A percentile compares a stretch with the other conserved stretches of the same genome.
Evolutionary conservation across 2,797 vertebrate genomes (phyloP).

Genomic region (Myiotriccus ornatus): DNA sequence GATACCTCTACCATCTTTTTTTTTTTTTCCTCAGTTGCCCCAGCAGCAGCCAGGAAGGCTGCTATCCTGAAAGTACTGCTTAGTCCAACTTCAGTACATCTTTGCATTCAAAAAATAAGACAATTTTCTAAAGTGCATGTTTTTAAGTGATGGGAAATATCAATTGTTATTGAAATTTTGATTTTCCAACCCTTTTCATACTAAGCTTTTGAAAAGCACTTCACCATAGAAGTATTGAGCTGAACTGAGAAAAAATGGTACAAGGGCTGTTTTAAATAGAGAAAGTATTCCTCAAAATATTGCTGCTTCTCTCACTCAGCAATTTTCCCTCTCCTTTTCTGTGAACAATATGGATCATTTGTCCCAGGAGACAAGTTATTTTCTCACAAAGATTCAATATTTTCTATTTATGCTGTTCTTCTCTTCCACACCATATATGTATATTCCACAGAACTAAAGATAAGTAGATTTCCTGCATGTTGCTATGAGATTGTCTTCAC

Average conservation of each 20-base stretch:
- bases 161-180: constrained; percentile 3
- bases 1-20: neutral
- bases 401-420: neutral
- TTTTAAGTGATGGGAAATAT: neutral
- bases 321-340: neutral
- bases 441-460: neutral
- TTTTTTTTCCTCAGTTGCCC: neutral
- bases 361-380: neutral
- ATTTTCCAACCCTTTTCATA: neutral
- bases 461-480: neutral
- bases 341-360: neutral
- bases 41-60: neutral
- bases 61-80: neutral
- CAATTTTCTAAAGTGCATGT: neutral
- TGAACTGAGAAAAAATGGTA: neutral
- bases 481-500: neutral
- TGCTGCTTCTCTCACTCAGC: neutral
- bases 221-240: neutral
- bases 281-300: neutral
- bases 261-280: neutral
- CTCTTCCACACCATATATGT: neutral
- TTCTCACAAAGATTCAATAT: neutral
- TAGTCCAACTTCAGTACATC: neutral
- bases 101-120: neutral
- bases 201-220: neutral